Conservation (phyloP, 2,797 vertebrate species). For the Bovichtus diacanthus region DNA sequence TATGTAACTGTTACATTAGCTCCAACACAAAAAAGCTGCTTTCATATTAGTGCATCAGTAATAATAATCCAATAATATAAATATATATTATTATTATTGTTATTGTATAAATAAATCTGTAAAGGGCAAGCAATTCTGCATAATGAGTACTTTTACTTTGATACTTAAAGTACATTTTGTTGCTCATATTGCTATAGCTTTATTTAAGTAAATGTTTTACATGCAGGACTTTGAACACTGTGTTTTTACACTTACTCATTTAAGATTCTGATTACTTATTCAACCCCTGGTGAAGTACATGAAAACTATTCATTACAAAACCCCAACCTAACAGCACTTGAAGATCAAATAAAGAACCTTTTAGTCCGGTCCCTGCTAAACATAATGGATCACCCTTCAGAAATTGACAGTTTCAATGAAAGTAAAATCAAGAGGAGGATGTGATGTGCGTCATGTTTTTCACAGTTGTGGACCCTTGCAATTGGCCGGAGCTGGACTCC, state of each 20-base stretch:
- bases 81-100: no score
- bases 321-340: background rate
- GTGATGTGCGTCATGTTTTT: background rate
- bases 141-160: no score
- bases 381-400: background rate
- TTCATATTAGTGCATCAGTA: no score
- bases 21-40: no score
- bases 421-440: background rate
- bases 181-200: no score
- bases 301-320: background rate
- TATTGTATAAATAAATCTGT: no score
- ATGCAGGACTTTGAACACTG: background rate
- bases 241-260: background rate
- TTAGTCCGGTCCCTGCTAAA: background rate
- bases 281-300: background rate
- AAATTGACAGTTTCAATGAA: background rate
- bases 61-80: no score
- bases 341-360: background rate
- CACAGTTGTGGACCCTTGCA: slow-evolving; percentile 66
- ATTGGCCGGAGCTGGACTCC: slow-evolving; percentile 71
- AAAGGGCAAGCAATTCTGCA: no score
- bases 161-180: no score
- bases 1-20: no score
- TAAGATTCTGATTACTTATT: background rate
- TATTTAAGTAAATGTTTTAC: background rate